Conservation (phyloP, 2,888 invertebrate genomes). For the Melanostoma mellinum region DNA sequence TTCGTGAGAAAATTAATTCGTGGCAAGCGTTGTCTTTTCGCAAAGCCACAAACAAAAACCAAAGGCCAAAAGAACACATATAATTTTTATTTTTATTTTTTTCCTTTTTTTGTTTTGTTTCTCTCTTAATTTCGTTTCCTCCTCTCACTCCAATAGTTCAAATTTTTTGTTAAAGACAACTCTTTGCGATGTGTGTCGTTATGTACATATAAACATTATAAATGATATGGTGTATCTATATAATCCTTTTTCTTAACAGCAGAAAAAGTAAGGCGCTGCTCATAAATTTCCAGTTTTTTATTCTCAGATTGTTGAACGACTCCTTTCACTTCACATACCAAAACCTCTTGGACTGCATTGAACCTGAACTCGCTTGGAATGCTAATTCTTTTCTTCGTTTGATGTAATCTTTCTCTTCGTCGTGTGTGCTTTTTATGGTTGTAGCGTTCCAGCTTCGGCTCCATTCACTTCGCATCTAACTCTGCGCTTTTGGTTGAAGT, state of each 20-base stretch:
- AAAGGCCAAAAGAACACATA: conserved; percentile 4
- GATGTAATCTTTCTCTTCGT: conserved; percentile 71
- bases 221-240: conserved; percentile 34
- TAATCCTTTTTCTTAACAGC: conserved; percentile 43
- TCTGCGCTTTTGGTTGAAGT: conserved; percentile 17
- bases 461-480: conserved; percentile 63
- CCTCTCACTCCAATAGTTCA: conserved; percentile 62
- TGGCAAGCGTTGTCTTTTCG: conserved; percentile 54
- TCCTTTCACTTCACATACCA: conserved; percentile 78
- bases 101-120: background rate
- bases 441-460: conserved; percentile 29
- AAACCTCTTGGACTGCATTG: conserved; percentile 72
- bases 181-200: conserved; percentile 39
- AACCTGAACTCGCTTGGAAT: conserved; percentile 75
- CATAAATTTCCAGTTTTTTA: conserved; percentile 71
- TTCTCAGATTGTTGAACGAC: conserved; percentile 75
- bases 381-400: conserved; percentile 74
- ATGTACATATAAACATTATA: conserved; percentile 38
- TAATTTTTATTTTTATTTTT: conserved; percentile 28
- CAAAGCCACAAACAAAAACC: conserved; percentile 6
- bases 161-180: conserved; percentile 27
- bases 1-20: conserved; percentile 59
- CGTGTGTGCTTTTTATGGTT: conserved; percentile 48
- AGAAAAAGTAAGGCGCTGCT: conserved; percentile 71
- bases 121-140: conserved; percentile 20